Evolutionary conservation across 2,888 invertebrate species (phyloP), one percentile per base, ranked within the genome.

Genomic region (Drosophila rellima): DNA sequence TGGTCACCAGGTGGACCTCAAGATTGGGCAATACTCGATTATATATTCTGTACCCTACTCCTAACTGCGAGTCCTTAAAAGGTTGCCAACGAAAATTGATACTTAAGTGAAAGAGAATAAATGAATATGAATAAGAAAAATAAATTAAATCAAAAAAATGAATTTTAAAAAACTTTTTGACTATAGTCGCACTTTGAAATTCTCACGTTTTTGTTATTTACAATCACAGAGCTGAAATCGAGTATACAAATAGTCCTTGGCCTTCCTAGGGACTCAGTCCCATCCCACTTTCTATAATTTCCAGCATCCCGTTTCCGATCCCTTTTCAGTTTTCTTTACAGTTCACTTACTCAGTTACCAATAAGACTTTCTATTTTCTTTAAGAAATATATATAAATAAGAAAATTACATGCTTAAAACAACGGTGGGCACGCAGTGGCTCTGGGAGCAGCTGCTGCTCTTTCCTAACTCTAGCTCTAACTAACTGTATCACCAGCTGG

Each of bases 361-460:
- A 31, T 54, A 31, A 10, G 61, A 56, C 47, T 56, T 68, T 40
- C 56, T 37, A 26, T 50, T 70, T 70, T n/a, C n/a, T n/a, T n/a
- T n/a, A n/a, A n/a, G n/a, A n/a, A n/a, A n/a, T n/a, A n/a, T n/a
- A n/a, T n/a, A n/a, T n/a, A n/a, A n/a, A n/a, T n/a, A n/a, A n/a
- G n/a, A n/a, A n/a, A n/a, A n/a, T n/a, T n/a, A n/a, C n/a, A n/a
- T n/a, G n/a, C n/a, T n/a, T n/a, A n/a, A n/a, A n/a, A n/a, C n/a
- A n/a, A n/a, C n/a, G n/a, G n/a, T n/a, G n/a, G n/a, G n/a, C n/a
- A n/a, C n/a, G n/a, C n/a, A n/a, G n/a, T n/a, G n/a, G n/a, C n/a
- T n/a, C n/a, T n/a, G n/a, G n/a, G n/a, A n/a, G n/a, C n/a, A n/a
- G n/a, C n/a, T n/a, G n/a, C n/a, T n/a, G n/a, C n/a, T n/a, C n/a